A percentile compares a stretch with the other conserved stretches of the same genome.
phyloP scores from a whole-genome alignment of 1,140 invertebrate genomes.

The Aphaenogaster rudis region DNA sequence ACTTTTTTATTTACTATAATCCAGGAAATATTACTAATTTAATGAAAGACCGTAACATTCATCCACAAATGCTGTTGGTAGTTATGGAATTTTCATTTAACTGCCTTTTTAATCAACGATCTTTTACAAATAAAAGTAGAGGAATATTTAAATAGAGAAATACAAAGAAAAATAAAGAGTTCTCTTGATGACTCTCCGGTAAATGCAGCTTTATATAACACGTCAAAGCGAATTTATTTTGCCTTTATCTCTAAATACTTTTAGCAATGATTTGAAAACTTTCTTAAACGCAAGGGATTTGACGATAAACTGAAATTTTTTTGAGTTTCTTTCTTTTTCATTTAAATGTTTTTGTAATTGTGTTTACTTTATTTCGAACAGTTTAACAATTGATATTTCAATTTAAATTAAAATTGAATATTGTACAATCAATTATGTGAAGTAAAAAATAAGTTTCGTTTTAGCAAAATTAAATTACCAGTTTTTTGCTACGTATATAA shows the following conservation, averaged over 20 bases:
- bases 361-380: neutral
- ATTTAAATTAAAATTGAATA: neutral
- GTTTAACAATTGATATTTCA: neutral
- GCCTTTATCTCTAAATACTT: neutral
- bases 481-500: neutral
- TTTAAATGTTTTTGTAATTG: neutral
- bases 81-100: neutral
- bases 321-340: neutral
- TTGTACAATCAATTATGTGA: neutral
- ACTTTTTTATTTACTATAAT: neutral
- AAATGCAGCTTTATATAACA: slow-evolving; percentile 1
- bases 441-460: neutral
- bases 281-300: neutral
- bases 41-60: neutral
- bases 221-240: slow-evolving; percentile 5
- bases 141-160: neutral
- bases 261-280: neutral
- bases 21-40: neutral
- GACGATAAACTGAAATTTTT: neutral
- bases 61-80: neutral
- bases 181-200: neutral
- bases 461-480: neutral
- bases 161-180: neutral
- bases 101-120: neutral
- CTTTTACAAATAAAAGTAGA: neutral